Conservation (phyloP, 2,888 invertebrate species). For the Agriopis aurantiaria region DNA sequence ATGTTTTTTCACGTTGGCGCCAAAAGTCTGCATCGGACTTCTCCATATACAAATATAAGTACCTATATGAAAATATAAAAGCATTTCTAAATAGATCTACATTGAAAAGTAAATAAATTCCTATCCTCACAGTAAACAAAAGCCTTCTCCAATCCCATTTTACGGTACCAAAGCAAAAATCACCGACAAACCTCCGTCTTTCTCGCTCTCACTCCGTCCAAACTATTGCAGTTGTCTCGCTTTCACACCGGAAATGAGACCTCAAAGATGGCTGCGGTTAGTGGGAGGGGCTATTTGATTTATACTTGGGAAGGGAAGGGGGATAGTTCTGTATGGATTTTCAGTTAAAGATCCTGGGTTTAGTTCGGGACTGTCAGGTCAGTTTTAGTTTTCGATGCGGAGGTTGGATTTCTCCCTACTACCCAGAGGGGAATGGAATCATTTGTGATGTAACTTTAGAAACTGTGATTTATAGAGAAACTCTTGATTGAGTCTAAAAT, state of each 20-base stretch:
- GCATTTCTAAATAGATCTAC: background rate
- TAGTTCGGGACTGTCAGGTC: conserved; percentile 37
- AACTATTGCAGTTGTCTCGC: conserved; percentile 59
- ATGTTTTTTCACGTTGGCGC: too few species aligned
- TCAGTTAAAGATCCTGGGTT: conserved; percentile 47
- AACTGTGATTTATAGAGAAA: too few species aligned
- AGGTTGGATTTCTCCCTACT: background rate
- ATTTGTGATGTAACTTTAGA: background rate
- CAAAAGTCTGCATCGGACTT: too few species aligned
- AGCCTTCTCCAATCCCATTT: conserved; percentile 12
- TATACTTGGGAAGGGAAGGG: conserved; percentile 64
- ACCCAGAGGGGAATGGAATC: background rate
- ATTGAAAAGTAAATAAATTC: conserved; percentile 2
- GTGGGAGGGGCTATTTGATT: conserved; percentile 83
- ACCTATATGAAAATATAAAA: background rate
- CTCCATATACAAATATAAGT: too few species aligned
- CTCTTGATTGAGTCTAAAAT: too few species aligned
- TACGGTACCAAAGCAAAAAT: conserved; percentile 52
- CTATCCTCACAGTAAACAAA: conserved; percentile 4
- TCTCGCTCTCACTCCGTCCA: conserved; percentile 51
- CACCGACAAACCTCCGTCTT: conserved; percentile 51
- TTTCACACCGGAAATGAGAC: conserved; percentile 77
- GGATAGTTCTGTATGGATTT: conserved; percentile 53
- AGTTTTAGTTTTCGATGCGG: conserved; percentile 33
- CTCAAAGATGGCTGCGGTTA: conserved; percentile 85